phyloP scores from a whole-genome alignment of 1,140 invertebrate genomes.

The Babylonia areolata region DNA sequence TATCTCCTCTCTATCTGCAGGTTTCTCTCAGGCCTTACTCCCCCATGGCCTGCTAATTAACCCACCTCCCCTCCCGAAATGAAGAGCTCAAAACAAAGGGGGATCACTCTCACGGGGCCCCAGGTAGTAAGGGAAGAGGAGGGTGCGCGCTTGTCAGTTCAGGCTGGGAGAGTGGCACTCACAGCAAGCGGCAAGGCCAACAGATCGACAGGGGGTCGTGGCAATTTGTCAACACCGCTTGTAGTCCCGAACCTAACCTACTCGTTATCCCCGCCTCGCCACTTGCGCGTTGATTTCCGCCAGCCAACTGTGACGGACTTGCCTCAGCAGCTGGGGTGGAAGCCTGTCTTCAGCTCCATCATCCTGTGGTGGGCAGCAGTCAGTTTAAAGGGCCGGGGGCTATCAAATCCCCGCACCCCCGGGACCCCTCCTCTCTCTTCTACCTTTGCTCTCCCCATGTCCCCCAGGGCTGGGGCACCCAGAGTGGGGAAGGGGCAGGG shows the following conservation, averaged over 20 bases:
- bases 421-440: not conserved
- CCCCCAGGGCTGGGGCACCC: constrained; percentile 3
- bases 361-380: not conserved
- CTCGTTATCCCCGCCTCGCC: constrained; percentile 9
- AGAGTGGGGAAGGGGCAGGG: too few relatives aligned
- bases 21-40: not conserved
- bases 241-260: too few relatives aligned
- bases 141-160: too few relatives aligned
- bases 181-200: not conserved
- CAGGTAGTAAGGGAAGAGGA: constrained; percentile 7
- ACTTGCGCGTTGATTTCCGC: not conserved
- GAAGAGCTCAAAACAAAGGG: constrained; percentile 28
- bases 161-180: not conserved
- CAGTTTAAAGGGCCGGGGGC: constrained; percentile 27
- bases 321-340: constrained; percentile 11
- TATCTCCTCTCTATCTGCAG: constrained; percentile 14
- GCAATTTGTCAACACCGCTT: constrained; percentile 20
- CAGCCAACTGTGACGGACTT: constrained; percentile 24
- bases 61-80: constrained; percentile 16
- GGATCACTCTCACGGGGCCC: not conserved
- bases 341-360: constrained; percentile 23
- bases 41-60: constrained; percentile 32
- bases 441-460: too few relatives aligned
- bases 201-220: constrained; percentile 24
- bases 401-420: constrained; percentile 24